These are phyloP conservation scores for Tragelaphus buxtoni DNA, from an alignment of 2,113 vertebrate species.

Conservation along the genomic window DNA sequence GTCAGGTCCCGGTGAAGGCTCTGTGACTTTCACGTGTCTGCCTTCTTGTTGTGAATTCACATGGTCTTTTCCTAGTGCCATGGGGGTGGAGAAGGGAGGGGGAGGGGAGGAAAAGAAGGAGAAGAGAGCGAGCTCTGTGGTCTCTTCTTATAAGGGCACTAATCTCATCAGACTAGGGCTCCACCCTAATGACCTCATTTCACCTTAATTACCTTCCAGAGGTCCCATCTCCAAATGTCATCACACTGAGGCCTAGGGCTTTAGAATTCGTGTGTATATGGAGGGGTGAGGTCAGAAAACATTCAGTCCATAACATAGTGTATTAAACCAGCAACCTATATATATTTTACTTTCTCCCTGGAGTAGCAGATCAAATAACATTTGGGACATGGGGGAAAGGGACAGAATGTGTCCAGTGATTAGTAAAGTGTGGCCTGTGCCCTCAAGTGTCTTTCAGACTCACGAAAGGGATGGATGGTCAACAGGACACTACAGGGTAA, in stretches of 20 bases:
- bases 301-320: not conserved
- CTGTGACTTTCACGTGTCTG: not conserved
- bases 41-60: not conserved
- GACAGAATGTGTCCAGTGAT: not conserved
- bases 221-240: not conserved
- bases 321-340: not conserved
- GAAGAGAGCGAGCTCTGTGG: not conserved
- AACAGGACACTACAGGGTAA: not conserved
- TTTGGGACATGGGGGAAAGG: not conserved
- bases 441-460: not conserved
- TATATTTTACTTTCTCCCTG: not conserved
- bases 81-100: rapidly evolving
- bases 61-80: not conserved
- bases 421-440: not conserved
- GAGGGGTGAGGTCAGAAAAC: not conserved
- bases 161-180: not conserved
- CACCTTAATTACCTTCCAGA: not conserved
- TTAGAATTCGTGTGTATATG: not conserved
- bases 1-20: not conserved
- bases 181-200: not conserved
- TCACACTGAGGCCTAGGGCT: not conserved
- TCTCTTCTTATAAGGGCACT: not conserved
- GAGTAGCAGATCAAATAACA: not conserved
- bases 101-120: not conserved
- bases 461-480: not conserved